A percentile compares a stretch with the other conserved stretches of the same genome.
phyloP scores from a whole-genome alignment of 2,888 invertebrate species.

The Megalurothrips usitatus region DNA sequence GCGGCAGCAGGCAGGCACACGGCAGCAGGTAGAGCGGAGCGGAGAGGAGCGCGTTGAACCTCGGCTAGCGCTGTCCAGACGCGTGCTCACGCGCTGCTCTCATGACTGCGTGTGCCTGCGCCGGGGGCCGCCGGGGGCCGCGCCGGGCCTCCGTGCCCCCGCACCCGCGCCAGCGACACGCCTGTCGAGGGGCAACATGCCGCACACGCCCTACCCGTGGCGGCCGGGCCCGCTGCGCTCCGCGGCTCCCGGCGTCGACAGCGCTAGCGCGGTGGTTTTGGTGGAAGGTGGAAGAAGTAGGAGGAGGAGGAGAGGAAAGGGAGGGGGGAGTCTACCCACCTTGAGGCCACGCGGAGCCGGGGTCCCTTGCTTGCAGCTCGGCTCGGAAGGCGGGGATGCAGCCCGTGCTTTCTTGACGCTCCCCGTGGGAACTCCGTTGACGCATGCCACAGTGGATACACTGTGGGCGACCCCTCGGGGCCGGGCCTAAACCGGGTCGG shows the following conservation, averaged over 20 bases:
- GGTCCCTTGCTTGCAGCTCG: neutral
- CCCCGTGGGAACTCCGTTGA: conserved; percentile 33
- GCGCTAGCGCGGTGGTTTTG: conserved; percentile 1
- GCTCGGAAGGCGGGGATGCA: conserved; percentile 49
- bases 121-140: neutral
- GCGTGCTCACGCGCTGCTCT: conserved; percentile 30
- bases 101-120: neutral
- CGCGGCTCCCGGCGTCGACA: conserved; percentile 40
- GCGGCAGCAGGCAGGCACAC: neutral
- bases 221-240: conserved; percentile 35
- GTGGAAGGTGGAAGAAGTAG: neutral
- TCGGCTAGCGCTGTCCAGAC: neutral
- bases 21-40: conserved; percentile 14
- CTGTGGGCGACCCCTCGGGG: conserved; percentile 44
- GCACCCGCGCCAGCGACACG: neutral
- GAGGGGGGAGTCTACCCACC: neutral
- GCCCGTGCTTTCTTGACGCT: conserved; percentile 41
- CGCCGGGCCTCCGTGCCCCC: neutral
- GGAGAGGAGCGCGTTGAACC: conserved; percentile 1
- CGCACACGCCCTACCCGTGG: too few relatives aligned
- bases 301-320: neutral
- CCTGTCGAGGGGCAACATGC: neutral
- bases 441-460: conserved; percentile 42
- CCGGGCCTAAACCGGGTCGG: neutral
- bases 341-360: neutral